Base-by-base conservation (phyloP, 2,797 vertebrate species). In the Acanthornis magna region DNA sequence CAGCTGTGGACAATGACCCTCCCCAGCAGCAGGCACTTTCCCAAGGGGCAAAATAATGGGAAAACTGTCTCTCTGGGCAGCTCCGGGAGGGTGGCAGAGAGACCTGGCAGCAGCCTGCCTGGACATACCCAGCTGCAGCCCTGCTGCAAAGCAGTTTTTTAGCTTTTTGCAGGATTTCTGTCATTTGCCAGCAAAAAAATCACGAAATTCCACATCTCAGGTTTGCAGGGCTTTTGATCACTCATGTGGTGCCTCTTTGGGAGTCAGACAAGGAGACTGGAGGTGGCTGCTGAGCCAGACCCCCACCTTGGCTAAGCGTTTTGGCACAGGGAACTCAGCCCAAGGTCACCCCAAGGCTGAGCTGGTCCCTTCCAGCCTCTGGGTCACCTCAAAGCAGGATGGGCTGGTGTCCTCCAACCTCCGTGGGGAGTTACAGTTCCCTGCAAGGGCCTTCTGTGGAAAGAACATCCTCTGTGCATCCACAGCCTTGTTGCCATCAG, bases 81-180 rank as follows among this genome's bases (percentile, higher is more conserved):
- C 19, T 16, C 23, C 4, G 42, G 16, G 32, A 89, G n/a, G 21
- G 50, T 78, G 79, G 38, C 66, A 81, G 42, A 61, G 34, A 29
- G 47, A 66, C 13, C 1, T 61, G 57, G 11, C 48, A 66, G 25
- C 72, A 29, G 11, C 16, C 34, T 85, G 76, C 42, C 43, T 0
- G 0, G 6, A 38, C 0, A 0, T 26, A 53, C 21, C 23, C 62
- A 61, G 45, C 23, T 90, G 66, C 68, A 85, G 57, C 57, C 48
- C 65, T 13, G 19, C 27, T 53, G 47, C 21, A 86, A 86, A 81
- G 43, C 23, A 38, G 38, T 62, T 12, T 5, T 62, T 60, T 25
- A 71, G 22, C 29, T 76, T 87, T 91, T 48, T 53, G 73, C 58
- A 75, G 71, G 40, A 62, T 76, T 86, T 89, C 74, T 89, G 43